These are phyloP conservation scores for Entomyzon cyanotis DNA, from an alignment of 2,113 vertebrate species.

Conservation along the genomic window DNA sequence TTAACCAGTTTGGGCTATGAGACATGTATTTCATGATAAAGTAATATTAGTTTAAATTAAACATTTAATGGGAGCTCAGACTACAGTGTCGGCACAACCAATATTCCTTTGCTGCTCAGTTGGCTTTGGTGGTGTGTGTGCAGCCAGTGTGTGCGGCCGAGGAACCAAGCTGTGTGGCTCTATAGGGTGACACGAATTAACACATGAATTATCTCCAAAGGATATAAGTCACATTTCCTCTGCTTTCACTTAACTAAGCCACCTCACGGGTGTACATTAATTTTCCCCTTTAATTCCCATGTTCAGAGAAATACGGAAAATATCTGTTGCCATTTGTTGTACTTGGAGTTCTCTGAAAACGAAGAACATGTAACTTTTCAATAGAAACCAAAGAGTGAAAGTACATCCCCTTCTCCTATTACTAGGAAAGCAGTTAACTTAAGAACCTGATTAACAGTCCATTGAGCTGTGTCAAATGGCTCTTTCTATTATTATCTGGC, in stretches of 20 bases:
- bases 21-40: neutral
- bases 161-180: neutral
- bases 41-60: neutral
- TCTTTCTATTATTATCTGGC: neutral
- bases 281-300: neutral
- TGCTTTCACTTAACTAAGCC: neutral
- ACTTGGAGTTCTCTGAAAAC: neutral
- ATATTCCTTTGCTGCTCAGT: neutral
- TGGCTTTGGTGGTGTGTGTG: neutral
- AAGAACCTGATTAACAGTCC: neutral
- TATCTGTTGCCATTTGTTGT: neutral
- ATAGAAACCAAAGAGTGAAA: neutral
- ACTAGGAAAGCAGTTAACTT: neutral
- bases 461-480: neutral
- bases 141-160: rapidly evolving
- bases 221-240: neutral
- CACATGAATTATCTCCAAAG: neutral
- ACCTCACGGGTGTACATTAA: neutral
- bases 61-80: neutral
- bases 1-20: neutral
- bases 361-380: neutral
- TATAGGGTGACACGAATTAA: neutral
- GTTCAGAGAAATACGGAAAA: neutral
- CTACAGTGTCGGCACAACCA: neutral
- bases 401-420: neutral